These are phyloP conservation scores for Thaumatotibia leucotreta DNA, from an alignment of 1,140 invertebrate species.

Conservation along the genomic window DNA sequence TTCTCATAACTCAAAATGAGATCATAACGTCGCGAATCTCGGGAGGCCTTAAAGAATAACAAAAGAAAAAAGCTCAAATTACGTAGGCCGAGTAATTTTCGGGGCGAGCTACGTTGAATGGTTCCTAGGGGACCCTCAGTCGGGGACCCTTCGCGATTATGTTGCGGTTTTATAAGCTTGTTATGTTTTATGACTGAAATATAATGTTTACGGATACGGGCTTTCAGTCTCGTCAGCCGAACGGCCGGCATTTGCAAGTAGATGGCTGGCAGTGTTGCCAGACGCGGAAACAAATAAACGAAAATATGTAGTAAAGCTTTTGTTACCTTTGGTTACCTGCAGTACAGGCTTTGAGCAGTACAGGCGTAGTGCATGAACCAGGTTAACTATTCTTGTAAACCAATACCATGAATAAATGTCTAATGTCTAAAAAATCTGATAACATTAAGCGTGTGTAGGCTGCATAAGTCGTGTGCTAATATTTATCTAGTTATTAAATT, in stretches of 20 bases:
- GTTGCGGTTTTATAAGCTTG: conserved; percentile 67
- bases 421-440: no score
- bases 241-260: conserved; percentile 8
- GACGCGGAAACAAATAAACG: not conserved
- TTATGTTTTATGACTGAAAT: conserved; percentile 64
- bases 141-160: conserved; percentile 55
- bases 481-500: no score
- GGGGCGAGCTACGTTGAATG: conserved; percentile 57
- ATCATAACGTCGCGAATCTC: conserved; percentile 69
- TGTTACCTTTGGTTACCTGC: no score
- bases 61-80: conserved; percentile 69
- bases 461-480: no score
- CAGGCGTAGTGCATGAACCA: no score
- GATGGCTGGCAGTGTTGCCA: not conserved
- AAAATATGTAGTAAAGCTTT: no score
- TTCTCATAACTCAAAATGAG: conserved; percentile 71
- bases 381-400: no score
- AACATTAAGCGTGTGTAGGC: no score
- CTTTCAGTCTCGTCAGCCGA: conserved; percentile 29
- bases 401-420: no score
- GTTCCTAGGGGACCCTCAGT: conserved; percentile 44
- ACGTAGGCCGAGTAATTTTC: conserved; percentile 67
- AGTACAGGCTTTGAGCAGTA: no score
- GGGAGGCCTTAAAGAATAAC: conserved; percentile 64
- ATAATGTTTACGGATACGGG: conserved; percentile 58